A percentile compares a stretch with the other conserved stretches of the same genome.
phyloP scores from a whole-genome alignment of 2,797 vertebrate genomes.

The Champsocephalus esox region DNA sequence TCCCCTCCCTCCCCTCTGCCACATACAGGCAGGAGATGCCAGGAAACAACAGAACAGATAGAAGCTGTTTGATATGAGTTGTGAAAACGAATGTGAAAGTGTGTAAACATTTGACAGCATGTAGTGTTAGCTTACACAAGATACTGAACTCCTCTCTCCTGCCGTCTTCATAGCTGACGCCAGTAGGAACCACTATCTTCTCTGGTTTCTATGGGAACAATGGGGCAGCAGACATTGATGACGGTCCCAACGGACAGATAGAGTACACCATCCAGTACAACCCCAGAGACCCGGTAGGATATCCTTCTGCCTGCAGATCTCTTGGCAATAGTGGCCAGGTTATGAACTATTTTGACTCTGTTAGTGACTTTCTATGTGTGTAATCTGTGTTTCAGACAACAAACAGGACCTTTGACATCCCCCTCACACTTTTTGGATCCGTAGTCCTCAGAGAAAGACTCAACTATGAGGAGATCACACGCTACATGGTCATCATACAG shows the following conservation, averaged over 20 bases:
- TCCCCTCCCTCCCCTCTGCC: conserved; percentile 30
- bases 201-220: conserved; percentile 94
- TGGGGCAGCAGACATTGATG: conserved; percentile 95
- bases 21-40: conserved; percentile 9
- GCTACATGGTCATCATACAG: conserved; percentile 94
- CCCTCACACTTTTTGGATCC: conserved; percentile 93
- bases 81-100: conserved; percentile 10
- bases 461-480: conserved; percentile 97
- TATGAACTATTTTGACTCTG: background rate
- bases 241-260: conserved; percentile 97
- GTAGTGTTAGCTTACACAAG: background rate
- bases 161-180: conserved; percentile 89
- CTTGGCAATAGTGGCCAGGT: background rate
- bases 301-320: background rate
- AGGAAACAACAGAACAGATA: conserved; percentile 3
- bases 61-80: conserved; percentile 13
- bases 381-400: conserved; percentile 85
- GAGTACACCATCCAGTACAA: conserved; percentile 97
- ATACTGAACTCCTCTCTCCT: background rate
- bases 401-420: conserved; percentile 96
- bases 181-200: conserved; percentile 96
- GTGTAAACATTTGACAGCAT: conserved; percentile 33
- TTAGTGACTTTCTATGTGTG: conserved; percentile 1
- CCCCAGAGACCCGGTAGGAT: conserved; percentile 91
- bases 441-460: conserved; percentile 93